These are phyloP conservation scores for Drosophila greeni DNA, from an alignment of 2,888 invertebrate genomes.

Conservation along the genomic window DNA sequence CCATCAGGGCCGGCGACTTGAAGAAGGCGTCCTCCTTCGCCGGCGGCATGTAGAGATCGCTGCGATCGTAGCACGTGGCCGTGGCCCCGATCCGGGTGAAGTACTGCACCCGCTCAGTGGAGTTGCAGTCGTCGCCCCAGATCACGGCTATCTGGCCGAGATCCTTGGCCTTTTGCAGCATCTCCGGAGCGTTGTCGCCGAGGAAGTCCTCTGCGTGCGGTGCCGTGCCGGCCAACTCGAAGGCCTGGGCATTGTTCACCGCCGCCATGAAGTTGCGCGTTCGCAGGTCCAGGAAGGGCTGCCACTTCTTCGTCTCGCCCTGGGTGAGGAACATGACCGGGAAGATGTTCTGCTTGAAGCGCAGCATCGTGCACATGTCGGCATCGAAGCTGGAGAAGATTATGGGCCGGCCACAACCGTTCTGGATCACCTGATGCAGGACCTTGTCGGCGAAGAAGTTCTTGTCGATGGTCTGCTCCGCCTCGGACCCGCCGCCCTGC, in stretches of 20 bases:
- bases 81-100: constrained; percentile 94
- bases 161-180: constrained; percentile 85
- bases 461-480: constrained; percentile 90
- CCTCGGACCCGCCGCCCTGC: constrained; percentile 89
- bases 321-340: constrained; percentile 92
- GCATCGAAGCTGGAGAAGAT: constrained; percentile 98
- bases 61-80: constrained; percentile 97
- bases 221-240: constrained; percentile 92
- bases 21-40: constrained; percentile 71
- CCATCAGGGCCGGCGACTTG: constrained; percentile 61
- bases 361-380: constrained; percentile 95
- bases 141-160: constrained; percentile 93
- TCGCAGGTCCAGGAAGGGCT: constrained; percentile 90
- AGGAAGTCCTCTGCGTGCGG: constrained; percentile 95
- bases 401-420: constrained; percentile 89
- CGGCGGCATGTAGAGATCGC: constrained; percentile 80
- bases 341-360: constrained; percentile 96
- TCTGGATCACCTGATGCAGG: constrained; percentile 88
- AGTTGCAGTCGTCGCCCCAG: constrained; percentile 98
- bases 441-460: constrained; percentile 94
- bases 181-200: constrained; percentile 83
- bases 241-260: constrained; percentile 88
- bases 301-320: constrained; percentile 78
- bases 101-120: constrained; percentile 88
- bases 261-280: constrained; percentile 89